Evolutionary conservation across 2,888 invertebrate species (phyloP).

Genomic region (Limnephilus marmoratus): DNA sequence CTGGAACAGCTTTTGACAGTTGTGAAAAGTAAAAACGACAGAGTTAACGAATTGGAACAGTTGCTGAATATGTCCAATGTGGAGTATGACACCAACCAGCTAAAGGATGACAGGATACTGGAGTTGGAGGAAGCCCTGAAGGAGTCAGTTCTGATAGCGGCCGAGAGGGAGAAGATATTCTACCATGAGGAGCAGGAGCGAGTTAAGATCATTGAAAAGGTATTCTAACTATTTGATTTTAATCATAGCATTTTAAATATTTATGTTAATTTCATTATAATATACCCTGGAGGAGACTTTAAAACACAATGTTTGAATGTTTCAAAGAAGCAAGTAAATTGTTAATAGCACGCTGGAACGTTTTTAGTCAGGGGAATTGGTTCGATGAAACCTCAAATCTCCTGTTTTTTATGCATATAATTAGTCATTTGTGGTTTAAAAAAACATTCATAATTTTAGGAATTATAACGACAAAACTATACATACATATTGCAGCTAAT

Average conservation of each 20-base stretch:
- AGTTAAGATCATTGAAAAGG: constrained; percentile 82
- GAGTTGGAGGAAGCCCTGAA: constrained; percentile 89
- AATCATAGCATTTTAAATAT: background rate
- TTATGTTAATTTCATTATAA: too few species aligned
- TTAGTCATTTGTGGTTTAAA: background rate
- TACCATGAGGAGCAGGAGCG: constrained; percentile 81
- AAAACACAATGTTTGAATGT: too few species aligned
- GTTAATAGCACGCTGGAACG: background rate
- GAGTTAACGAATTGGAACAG: constrained; percentile 88
- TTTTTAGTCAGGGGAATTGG: background rate
- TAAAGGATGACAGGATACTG: constrained; percentile 78
- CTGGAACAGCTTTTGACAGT: constrained; percentile 78
- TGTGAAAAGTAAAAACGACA: constrained; percentile 79
- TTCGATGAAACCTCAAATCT: background rate
- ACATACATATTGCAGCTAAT: background rate
- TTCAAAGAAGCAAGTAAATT: background rate
- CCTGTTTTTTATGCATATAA: background rate
- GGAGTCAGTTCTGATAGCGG: constrained; percentile 86
- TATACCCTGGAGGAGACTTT: too few species aligned
- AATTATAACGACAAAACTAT: background rate
- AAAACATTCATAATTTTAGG: background rate
- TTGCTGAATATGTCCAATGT: constrained; percentile 71
- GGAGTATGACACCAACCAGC: constrained; percentile 76
- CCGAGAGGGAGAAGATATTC: constrained; percentile 82
- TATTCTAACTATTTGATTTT: constrained; percentile 69